A percentile compares a stretch with the other conserved stretches of the same genome.
These are phyloP conservation scores for Anguilla marmorata DNA, from an alignment of 2,797 vertebrate genomes.

Conservation along the genomic window DNA sequence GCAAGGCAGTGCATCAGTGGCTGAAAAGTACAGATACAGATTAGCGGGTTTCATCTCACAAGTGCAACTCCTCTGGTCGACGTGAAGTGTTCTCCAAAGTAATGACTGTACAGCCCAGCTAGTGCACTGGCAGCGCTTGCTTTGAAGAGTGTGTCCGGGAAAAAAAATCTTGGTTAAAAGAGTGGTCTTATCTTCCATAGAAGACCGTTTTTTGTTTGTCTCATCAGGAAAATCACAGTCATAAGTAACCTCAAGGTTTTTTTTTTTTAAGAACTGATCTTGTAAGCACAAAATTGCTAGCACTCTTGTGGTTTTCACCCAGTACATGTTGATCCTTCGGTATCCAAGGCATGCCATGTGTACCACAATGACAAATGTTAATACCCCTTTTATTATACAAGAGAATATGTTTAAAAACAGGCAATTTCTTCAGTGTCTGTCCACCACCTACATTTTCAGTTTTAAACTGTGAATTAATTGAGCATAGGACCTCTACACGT, in stretches of 20 bases:
- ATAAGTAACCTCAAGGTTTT: background rate
- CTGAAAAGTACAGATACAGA: background rate
- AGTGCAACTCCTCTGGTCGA: background rate
- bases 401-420: too few relatives aligned
- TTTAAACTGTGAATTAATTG: background rate
- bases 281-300: background rate
- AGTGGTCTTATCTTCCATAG: too few relatives aligned
- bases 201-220: too few relatives aligned
- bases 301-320: background rate
- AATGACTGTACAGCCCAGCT: background rate
- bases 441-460: background rate
- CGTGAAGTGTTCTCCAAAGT: background rate
- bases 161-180: too few relatives aligned
- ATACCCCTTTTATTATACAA: background rate
- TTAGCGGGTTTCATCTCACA: background rate
- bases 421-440: background rate
- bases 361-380: background rate
- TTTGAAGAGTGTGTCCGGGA: background rate
- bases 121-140: background rate
- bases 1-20: background rate
- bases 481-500: background rate
- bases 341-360: background rate
- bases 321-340: background rate
- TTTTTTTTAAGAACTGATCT: background rate
- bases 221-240: too few relatives aligned